phyloP scores from a whole-genome alignment of 2,888 invertebrate species.

The Melanostoma scalare region DNA sequence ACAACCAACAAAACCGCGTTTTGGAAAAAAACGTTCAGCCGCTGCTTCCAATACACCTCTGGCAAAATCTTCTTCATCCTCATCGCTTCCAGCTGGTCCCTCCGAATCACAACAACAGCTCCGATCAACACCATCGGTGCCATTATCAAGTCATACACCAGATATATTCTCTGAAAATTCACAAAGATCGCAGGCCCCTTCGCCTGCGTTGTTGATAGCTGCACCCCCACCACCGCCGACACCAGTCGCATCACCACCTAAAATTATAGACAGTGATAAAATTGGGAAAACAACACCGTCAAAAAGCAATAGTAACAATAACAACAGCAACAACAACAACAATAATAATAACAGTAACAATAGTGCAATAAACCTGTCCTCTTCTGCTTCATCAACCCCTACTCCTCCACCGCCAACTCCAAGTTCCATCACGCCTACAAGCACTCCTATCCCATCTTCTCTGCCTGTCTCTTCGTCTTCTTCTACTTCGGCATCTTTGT shows the following conservation, averaged over 20 bases:
- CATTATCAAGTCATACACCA: slow-evolving; percentile 11
- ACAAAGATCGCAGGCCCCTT: slow-evolving; percentile 59
- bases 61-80: slow-evolving; percentile 67
- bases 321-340: slow-evolving; percentile 50
- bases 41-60: slow-evolving; percentile 73
- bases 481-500: slow-evolving; percentile 49
- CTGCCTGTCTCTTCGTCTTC: slow-evolving; percentile 56
- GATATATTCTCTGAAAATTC: slow-evolving; percentile 54
- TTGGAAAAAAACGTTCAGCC: slow-evolving; percentile 81
- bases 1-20: slow-evolving; percentile 76
- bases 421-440: too few species aligned
- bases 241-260: slow-evolving; percentile 74
- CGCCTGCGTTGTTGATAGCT: slow-evolving; percentile 53
- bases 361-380: slow-evolving; percentile 74
- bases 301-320: slow-evolving; percentile 46
- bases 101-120: slow-evolving; percentile 32
- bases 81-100: slow-evolving; percentile 47
- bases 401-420: slow-evolving; percentile 42
- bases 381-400: slow-evolving; percentile 79
- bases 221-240: slow-evolving; percentile 74
- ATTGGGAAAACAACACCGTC: slow-evolving; percentile 68
- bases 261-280: slow-evolving; percentile 48
- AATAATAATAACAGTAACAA: slow-evolving; percentile 63
- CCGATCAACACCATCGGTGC: slow-evolving; percentile 18
- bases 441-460: slow-evolving; percentile 77